These are phyloP conservation scores for Esox lucius DNA, from an alignment of 2,797 vertebrate genomes.

Conservation along the genomic window DNA sequence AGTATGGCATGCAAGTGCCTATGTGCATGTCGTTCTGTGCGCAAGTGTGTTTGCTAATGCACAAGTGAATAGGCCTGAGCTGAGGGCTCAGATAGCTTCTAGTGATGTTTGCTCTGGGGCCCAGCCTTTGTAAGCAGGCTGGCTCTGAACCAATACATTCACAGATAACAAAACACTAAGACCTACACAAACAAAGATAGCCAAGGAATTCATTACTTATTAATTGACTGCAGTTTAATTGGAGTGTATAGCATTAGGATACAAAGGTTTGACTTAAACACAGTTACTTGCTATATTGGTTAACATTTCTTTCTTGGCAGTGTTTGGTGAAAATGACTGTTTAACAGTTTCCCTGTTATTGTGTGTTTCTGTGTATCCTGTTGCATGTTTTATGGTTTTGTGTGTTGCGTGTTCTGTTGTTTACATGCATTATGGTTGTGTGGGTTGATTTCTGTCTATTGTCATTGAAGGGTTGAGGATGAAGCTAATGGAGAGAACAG, in stretches of 20 bases:
- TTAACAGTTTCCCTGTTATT: neutral
- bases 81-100: slow-evolving; percentile 10
- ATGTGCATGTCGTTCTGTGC: neutral
- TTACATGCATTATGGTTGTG: neutral
- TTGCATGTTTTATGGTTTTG: neutral
- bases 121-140: neutral
- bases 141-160: neutral
- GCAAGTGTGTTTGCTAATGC: neutral
- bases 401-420: neutral
- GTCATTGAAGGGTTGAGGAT: neutral
- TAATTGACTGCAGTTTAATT: neutral
- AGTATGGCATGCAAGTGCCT: neutral
- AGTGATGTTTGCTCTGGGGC: neutral
- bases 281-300: neutral
- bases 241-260: neutral
- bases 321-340: neutral
- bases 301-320: neutral
- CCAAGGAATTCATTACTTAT: neutral
- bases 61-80: slow-evolving; percentile 4
- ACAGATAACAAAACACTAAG: neutral
- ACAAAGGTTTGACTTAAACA: neutral
- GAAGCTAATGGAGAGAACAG: neutral
- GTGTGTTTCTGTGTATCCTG: neutral
- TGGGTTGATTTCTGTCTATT: neutral
- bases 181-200: neutral